A percentile compares a stretch with the other conserved stretches of the same genome.
Conservation (phyloP, 2,113 vertebrate genomes). For the Cichladusa arquata region DNA sequence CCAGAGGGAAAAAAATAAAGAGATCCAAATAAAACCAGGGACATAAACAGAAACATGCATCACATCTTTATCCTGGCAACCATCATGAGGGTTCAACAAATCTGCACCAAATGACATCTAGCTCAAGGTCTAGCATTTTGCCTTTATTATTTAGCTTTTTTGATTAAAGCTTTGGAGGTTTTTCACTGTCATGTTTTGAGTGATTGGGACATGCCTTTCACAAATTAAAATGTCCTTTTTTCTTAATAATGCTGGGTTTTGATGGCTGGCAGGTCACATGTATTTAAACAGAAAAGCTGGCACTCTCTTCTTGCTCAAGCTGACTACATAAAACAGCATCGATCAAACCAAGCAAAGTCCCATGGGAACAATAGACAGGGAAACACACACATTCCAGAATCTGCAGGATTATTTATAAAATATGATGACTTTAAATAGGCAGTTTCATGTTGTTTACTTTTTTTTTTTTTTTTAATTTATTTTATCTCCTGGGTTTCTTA, state of each 20-base stretch:
- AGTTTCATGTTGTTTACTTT: background rate
- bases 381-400: background rate
- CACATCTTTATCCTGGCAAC: background rate
- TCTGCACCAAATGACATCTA: background rate
- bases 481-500: background rate
- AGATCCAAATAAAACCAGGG: background rate
- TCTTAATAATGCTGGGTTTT: background rate
- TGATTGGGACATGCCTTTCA: background rate
- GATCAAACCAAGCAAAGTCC: background rate
- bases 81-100: background rate
- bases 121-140: background rate
- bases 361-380: background rate
- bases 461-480: background rate
- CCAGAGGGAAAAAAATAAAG: background rate
- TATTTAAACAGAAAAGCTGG: background rate
- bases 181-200: background rate
- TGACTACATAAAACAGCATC: background rate
- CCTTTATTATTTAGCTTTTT: background rate
- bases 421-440: constrained; percentile 19
- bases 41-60: background rate
- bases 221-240: background rate
- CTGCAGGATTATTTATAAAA: constrained; percentile 38
- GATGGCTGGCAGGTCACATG: background rate
- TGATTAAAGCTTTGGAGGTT: background rate
- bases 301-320: background rate